Conservation (phyloP, 37 sponge, comb jelly and placozoan species). For the Beroe ovata region DNA sequence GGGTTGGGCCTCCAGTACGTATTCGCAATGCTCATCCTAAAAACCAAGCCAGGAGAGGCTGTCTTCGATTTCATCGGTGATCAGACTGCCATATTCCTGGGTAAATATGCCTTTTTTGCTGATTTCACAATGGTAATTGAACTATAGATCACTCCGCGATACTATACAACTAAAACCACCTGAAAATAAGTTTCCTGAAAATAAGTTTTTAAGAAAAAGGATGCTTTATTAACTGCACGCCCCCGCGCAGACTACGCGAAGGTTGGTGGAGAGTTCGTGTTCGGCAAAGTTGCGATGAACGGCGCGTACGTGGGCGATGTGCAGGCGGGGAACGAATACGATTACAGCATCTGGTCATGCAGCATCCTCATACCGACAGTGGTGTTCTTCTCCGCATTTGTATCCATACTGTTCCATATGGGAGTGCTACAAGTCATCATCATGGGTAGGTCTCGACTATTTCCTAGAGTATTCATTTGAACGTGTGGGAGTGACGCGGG, state of each 20-base stretch:
- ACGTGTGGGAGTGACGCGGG: too few relatives aligned
- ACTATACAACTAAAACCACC: too few relatives aligned
- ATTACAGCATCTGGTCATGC: slow-evolving; percentile 7
- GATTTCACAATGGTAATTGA: too few relatives aligned
- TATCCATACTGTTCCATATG: slow-evolving; percentile 65
- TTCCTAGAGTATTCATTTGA: too few relatives aligned
- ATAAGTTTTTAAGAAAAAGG: too few relatives aligned
- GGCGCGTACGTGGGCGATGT: slow-evolving; percentile 31
- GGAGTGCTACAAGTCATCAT: slow-evolving; percentile 66
- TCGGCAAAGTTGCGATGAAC: slow-evolving; percentile 24
- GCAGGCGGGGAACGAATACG: background rate
- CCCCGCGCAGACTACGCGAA: slow-evolving; percentile 19
- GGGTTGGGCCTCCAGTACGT: slow-evolving; percentile 61
- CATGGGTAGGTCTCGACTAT: slow-evolving; percentile 57
- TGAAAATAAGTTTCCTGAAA: too few relatives aligned
- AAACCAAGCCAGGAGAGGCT: slow-evolving; percentile 12
- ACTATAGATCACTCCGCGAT: too few relatives aligned
- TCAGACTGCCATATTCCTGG: slow-evolving; percentile 21
- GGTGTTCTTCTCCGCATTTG: slow-evolving; percentile 66
- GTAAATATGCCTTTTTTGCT: too few relatives aligned
- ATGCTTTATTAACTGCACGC: background rate
- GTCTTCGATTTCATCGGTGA: slow-evolving; percentile 65
- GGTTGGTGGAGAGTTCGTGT: slow-evolving; percentile 3
- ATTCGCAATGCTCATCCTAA: slow-evolving; percentile 59
- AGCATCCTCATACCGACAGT: slow-evolving; percentile 60